Evolutionary conservation across 2,797 vertebrate species (phyloP), one percentile per base, ranked within the genome.

Genomic region (Synaphobranchus kaupii): DNA sequence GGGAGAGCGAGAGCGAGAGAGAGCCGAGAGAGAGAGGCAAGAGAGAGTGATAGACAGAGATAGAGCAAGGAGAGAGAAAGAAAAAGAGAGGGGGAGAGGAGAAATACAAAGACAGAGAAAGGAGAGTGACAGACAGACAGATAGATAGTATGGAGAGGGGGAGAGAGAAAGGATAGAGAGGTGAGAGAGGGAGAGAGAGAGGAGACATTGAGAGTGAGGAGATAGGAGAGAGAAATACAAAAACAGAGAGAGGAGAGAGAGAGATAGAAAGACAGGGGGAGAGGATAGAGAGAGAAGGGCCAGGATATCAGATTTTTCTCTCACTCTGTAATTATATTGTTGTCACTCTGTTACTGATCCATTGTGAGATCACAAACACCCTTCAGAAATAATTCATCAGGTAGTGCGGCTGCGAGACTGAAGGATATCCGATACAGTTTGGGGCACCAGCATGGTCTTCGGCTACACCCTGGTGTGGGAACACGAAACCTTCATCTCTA

Each of bases 341-440:
- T 94, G 92, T 94, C 93, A 89, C 91, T 91, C 90, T 88, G 91
- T 82, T 58, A 86, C 89, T 93, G 93, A 95, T 95, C 94, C 94
- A 95, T 92, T 93, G 90, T 94, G 94, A 94, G 94, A 93, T 93
- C 92, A 91, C 50, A 90, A 93, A 92, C 92, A 93, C 93, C 92
- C 93, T 76, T 88, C 89, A 92, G 93, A 92, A 93, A 92, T 91
- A 88, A 90, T 93, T 94, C 88, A 89, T 95, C 94, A 94, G 94
- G 95, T 93, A 91, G 90, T 86, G 89, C 89, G 91, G 89, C 92
- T 92, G 88, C 89, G 87, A 88, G 91, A 86, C 92, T 80, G 89
- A 86, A 83, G 89, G 94, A 93, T 92, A 95, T 89, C 91, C 83
- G 93, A 95, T 94, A 93, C 87, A 92, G 90, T 89, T 90, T 89